Evolutionary conservation across 2,113 vertebrate genomes (phyloP), one percentile per base, ranked within the genome.

Genomic region (Chelonoidis abingdonii): DNA sequence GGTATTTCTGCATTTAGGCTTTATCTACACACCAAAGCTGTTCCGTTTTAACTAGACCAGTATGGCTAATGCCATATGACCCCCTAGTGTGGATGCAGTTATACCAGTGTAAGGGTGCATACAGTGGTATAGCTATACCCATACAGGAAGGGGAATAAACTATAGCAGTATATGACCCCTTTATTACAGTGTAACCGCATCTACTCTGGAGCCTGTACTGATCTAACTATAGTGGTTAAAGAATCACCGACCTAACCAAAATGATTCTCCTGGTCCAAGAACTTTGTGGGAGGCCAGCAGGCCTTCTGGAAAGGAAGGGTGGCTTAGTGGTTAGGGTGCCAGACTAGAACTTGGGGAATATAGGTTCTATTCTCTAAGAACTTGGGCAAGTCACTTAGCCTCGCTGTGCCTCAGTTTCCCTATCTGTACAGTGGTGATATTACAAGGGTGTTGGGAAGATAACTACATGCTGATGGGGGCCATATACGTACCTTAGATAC

Each of bases 1-100:
- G n/a, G 41, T 24, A 10, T 12, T 11, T 81, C 27, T 25, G 4
- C 2, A 3, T 1, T n/a, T 12, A 6, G 29, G 84, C 11, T 2
- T 12, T 1, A 22, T 5, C 1, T 72, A 38, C 21, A 75, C 35
- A 5, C 5, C 12, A 25, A 75, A 12, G 38, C 38, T 75, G 38
- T 41, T 65, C 62, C 4, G 31, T 31, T 65, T 13, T 35, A 17
- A 65, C 31, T 35, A 65, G 31, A 35, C 29, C 62, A 17, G 62
- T 7, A 17, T 35, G 14, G 27, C 57, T 31, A 29, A 59, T 31
- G 57, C 11, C 27, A 5, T 11, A 27, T 29, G 10, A 59, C 27
- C 27, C 57, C 25, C 11, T 31, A 59, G 69, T 41, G 22, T 41
- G 69, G 69, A 75, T 5, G 5, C 38, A 75, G 69, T 72, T 72